Conservation (phyloP, 2,113 vertebrate genomes). For the Hymenochirus boettgeri region DNA sequence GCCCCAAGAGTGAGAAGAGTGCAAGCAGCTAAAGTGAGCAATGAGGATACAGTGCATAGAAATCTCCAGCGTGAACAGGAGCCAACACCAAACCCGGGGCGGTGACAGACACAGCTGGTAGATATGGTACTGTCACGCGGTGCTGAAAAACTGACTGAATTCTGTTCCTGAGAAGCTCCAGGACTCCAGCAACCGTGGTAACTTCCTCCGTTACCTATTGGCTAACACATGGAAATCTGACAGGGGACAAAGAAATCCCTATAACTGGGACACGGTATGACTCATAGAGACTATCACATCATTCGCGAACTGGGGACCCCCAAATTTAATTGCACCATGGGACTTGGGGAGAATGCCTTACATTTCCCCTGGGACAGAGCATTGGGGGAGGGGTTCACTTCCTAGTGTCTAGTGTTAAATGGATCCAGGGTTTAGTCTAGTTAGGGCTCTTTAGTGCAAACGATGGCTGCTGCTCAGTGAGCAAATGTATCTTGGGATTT, state of each 20-base stretch:
- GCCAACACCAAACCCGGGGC: too few species aligned
- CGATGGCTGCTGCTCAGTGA: slow-evolving; percentile 5
- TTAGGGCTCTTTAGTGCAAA: slow-evolving; percentile 6
- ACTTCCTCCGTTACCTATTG: slow-evolving; percentile 6
- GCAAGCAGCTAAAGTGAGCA: slow-evolving; percentile 2
- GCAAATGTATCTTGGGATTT: not conserved
- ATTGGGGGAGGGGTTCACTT: too few species aligned
- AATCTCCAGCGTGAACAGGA: too few species aligned
- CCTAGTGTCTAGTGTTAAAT: not conserved
- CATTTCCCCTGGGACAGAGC: too few species aligned
- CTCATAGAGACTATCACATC: too few species aligned
- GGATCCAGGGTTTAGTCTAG: not conserved
- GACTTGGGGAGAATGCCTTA: too few species aligned
- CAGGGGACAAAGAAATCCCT: too few species aligned
- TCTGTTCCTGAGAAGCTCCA: not conserved
- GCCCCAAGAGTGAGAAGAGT: too few species aligned
- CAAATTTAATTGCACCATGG: too few species aligned
- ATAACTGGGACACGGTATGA: too few species aligned
- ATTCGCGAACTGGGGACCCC: too few species aligned
- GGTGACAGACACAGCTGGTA: not conserved
- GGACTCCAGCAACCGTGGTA: not conserved
- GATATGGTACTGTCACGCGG: not conserved
- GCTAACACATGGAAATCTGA: too few species aligned
- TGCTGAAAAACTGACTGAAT: not conserved
- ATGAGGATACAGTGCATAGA: not conserved